Percentiles rank a stretch among this genome's conserved stretches.
Evolutionary conservation across 2,113 vertebrate species (phyloP).

Genomic region (Cyprinus carpio): DNA sequence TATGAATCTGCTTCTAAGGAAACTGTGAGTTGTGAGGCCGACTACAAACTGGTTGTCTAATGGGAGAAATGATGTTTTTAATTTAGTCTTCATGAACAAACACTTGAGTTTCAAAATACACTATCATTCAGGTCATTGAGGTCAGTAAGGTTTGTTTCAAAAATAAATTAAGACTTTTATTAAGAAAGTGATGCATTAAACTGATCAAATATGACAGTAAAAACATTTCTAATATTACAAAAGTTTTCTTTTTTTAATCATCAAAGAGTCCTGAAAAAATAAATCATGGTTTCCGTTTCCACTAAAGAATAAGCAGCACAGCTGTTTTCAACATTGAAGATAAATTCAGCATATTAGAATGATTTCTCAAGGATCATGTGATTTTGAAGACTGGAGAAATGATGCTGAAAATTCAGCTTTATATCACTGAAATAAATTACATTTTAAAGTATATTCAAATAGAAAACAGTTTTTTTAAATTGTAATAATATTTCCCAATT

Average conservation of each 20-base stretch:
- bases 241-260: neutral
- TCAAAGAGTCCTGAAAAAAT: neutral
- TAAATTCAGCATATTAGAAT: neutral
- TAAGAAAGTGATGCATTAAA: neutral
- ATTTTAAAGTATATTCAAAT: neutral
- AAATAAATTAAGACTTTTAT: neutral
- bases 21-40: neutral
- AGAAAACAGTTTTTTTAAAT: neutral
- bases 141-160: neutral
- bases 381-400: neutral
- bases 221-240: neutral
- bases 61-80: neutral
- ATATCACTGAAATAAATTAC: neutral
- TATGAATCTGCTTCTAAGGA: slow-evolving; percentile 17
- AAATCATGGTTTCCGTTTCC: neutral
- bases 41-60: neutral
- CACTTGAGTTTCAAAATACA: neutral
- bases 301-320: neutral
- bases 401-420: neutral
- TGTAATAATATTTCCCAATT: neutral
- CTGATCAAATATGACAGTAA: neutral
- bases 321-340: neutral
- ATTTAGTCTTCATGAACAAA: neutral
- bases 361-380: neutral
- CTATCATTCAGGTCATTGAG: neutral